Base-by-base conservation (phyloP, 2,113 vertebrate genomes). In the Aegithalos caudatus region DNA sequence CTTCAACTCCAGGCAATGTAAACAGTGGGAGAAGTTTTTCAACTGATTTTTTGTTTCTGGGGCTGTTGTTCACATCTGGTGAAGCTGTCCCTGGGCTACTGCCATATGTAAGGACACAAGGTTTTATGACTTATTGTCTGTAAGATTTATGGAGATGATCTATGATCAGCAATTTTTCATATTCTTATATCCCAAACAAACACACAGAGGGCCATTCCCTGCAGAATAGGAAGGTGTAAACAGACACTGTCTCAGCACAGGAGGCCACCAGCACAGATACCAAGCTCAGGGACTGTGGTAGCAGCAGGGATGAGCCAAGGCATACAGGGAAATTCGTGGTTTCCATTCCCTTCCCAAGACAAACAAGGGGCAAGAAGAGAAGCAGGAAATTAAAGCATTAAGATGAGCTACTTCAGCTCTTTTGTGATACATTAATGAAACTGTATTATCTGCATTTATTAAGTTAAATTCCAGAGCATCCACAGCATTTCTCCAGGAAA, bases 131-230 rank as follows among this genome's bases (percentile, higher is more conserved):
- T 98, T 98, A 97, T 97, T 98, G 98, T 98, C 96, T 95, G 96
- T 80, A 98, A 99, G 98, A 99, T 99, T 99, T 99, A 99, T 99
- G 98, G 97, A 97, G 96, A 97, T 99, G 98, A 98, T 97, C 92
- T 98, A 98, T 48, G 88, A 98, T 98, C 98, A 98, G 98, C 98
- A 97, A 98, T 99, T 98, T 98, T 99, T 99, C 98, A 98, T 96
- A 94, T 97, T 97, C 97, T 95, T 86, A 57, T 96, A 97, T 92
- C 90, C 61, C 83, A 42, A 95, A 95, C 95, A 94, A 95, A 94
- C 87, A 81, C 56, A 53, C 61, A 89, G 87, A 95, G 71, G 70
- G 12, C 8, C 14, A 4, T 87, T 77, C 65, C 73, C 70, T 93
- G 45, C 33, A 42, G 47, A 22, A 71, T 5, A n/a, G 42, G 18